Conservation (phyloP, 2,797 vertebrate genomes). For the Mormyrops attenuatus region DNA sequence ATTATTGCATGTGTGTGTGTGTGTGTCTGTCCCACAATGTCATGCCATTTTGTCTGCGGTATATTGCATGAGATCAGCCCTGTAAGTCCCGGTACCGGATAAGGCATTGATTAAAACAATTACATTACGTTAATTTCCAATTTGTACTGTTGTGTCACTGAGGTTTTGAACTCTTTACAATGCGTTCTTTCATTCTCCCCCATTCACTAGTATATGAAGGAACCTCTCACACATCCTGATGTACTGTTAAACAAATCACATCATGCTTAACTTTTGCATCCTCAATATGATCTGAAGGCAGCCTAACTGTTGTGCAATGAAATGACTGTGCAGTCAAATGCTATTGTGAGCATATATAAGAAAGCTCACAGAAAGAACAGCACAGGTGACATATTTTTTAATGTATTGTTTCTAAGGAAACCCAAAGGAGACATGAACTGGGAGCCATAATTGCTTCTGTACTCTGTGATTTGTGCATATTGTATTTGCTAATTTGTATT, state of each 20-base stretch:
- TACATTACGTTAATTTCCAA: background rate
- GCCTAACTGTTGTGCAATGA: background rate
- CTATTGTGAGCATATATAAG: background rate
- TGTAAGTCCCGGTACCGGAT: background rate
- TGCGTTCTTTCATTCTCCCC: background rate
- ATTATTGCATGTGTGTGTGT: background rate
- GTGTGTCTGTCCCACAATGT: background rate
- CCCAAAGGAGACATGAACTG: background rate
- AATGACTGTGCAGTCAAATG: background rate
- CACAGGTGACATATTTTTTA: constrained; percentile 12
- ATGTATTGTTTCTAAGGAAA: background rate
- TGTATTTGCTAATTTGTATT: background rate
- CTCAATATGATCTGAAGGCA: background rate
- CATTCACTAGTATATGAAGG: background rate
- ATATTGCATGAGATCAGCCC: background rate
- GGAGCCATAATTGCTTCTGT: background rate
- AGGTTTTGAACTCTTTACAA: background rate
- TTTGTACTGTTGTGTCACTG: background rate
- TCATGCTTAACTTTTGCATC: background rate
- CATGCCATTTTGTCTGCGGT: background rate
- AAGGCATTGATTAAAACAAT: background rate
- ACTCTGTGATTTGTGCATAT: background rate
- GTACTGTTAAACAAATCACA: background rate
- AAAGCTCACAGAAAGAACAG: constrained; percentile 29
- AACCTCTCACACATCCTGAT: background rate